Base-by-base conservation (phyloP, 2,113 vertebrate species). In the Beaufortia kweichowensis region DNA sequence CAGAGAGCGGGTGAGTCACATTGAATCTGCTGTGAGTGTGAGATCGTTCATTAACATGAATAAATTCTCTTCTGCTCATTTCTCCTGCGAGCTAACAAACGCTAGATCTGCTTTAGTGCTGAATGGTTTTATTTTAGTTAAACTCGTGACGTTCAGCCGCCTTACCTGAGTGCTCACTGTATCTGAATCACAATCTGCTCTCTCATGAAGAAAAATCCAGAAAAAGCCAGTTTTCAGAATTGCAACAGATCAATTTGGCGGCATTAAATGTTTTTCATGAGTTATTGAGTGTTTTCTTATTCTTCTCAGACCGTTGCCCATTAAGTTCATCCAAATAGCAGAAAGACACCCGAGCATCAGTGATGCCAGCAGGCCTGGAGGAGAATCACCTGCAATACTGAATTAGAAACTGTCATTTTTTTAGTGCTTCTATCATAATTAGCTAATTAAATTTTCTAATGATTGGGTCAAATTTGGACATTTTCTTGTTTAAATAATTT, bases 31-130 rank as follows among this genome's bases (percentile, higher is more conserved):
- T 66, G 50, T 85, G 76, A 83, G 80, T 56, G 79, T 83, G 80
- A 83, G 79, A 81, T 81, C 62, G 23, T 81, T 82, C 82, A 81
- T 88, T 85, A 82, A 79, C 68, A 69, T 62, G 66, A 84, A 82
- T 76, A 77, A 66, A 85, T 86, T 74, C 82, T 67, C 63, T 74
- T 76, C 80, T 8, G 24, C 79, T 84, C 76, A 66, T 82, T 82
- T 76, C 77, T 64, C 75, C 46, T 53, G 24, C 46, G 28, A 50
- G 68, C 41, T 55, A 29, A 23, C 43, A 65, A 29, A 0, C 23
- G 62, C 31, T 55, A 61, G 53, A 19, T 61, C 43, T 39, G 43
- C 50, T 60, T 10, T 14, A n/a, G 28, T 59, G 21, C 62, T 43
- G 57, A 75, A 43, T 46, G 59, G 21, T 2, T 48, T 62, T 48